A percentile compares a stretch with the other conserved stretches of the same genome.
phyloP scores from a whole-genome alignment of 2,888 invertebrate genomes.

The Temnothorax rugatulus region DNA sequence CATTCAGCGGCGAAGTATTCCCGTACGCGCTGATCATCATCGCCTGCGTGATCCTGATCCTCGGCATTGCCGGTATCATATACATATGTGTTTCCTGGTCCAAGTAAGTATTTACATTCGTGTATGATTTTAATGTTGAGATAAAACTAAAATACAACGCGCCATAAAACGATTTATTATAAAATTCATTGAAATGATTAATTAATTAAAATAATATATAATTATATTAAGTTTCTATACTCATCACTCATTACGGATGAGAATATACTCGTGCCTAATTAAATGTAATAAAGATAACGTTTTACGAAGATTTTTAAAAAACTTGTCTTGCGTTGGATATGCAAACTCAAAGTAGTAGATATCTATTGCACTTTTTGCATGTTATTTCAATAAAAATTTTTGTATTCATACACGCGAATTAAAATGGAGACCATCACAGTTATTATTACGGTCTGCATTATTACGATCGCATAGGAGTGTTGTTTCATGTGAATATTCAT shows the following conservation, averaged over 20 bases:
- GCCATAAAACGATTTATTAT: neutral
- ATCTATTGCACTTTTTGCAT: neutral
- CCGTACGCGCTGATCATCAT: slow-evolving; percentile 96
- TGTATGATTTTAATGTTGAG: neutral
- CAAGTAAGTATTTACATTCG: slow-evolving; percentile 88
- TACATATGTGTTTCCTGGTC: slow-evolving; percentile 98
- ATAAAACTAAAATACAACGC: neutral
- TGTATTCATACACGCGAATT: neutral
- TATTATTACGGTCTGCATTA: neutral
- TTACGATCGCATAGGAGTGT: slow-evolving; percentile 9
- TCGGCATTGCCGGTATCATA: slow-evolving; percentile 95
- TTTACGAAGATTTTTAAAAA: neutral
- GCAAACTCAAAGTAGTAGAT: neutral
- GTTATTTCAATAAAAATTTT: neutral
- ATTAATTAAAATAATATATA: neutral
- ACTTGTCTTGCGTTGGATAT: neutral
- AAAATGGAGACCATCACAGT: neutral
- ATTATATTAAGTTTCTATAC: neutral
- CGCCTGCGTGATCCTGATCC: slow-evolving; percentile 95
- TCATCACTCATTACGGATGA: neutral
- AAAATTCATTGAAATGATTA: neutral
- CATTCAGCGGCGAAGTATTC: slow-evolving; percentile 91
- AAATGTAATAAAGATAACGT: neutral
- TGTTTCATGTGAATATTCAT: slow-evolving; percentile 66
- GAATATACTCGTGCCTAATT: neutral